Percentiles rank a stretch among this genome's conserved stretches.
Conservation (phyloP, 2,797 vertebrate species). For the Stomatorhinus walkeri region DNA sequence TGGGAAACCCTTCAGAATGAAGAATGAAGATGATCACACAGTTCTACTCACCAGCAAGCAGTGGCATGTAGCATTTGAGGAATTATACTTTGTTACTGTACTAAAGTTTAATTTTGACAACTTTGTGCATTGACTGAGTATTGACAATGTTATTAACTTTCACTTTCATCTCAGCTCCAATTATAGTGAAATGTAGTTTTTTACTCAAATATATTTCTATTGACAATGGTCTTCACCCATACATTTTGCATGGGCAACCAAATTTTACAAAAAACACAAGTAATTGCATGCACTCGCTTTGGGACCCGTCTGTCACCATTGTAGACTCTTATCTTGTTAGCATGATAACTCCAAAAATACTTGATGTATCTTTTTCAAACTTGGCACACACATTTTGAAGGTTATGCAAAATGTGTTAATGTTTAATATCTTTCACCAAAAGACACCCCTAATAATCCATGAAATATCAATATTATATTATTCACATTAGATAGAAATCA, state of each 20-base stretch:
- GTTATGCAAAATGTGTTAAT: not conserved
- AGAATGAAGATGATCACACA: not conserved
- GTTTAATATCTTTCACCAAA: not conserved
- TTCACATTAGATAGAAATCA: not conserved
- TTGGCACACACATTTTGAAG: not conserved
- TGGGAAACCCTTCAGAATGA: not conserved
- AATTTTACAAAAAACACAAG: not conserved
- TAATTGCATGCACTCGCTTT: not conserved
- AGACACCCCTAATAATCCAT: not conserved
- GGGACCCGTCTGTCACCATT: not conserved
- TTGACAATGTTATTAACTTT: not conserved
- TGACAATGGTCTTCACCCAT: not conserved
- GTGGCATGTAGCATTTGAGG: not conserved
- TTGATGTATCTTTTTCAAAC: not conserved
- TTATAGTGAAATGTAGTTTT: not conserved
- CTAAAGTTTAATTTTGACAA: not conserved
- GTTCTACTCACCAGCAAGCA: not conserved
- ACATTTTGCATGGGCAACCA: not conserved
- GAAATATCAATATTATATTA: not conserved
- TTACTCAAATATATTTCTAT: not conserved
- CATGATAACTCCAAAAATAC: not conserved
- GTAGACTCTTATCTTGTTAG: not conserved
- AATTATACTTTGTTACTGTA: not conserved
- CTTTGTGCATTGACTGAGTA: not conserved
- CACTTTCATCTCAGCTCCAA: not conserved